Base-by-base conservation (phyloP, 2,888 invertebrate species). In the Ophion slaviceki region DNA sequence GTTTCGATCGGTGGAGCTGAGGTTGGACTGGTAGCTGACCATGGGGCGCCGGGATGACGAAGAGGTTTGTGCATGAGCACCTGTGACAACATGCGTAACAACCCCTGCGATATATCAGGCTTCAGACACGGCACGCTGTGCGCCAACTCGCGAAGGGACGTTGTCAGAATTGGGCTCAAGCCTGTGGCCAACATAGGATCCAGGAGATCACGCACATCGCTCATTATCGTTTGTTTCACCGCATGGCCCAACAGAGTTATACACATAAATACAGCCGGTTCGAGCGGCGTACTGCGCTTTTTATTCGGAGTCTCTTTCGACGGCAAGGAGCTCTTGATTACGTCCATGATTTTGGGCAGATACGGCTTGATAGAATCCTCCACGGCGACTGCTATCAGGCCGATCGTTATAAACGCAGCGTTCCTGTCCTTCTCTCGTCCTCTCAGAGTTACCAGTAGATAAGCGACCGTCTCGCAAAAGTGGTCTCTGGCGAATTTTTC, bases 101-200 rank as follows among this genome's bases (percentile, higher is more conserved):
- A 95, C 0, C 99, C 99, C 92, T 98, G 97, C 71, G 99, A 98
- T 91, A 99, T 99, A 92, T 98, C 97, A 75, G 96, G 95, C 94
- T 98, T 98, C 20, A 99, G 95, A 71, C 96, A 95, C 0, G 99
- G 98, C 68, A 99, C 97, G 92, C 97, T 97, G 87, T 96, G 96
- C 32, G 98, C 98, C 66, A 99, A 95, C 94, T 99, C 99, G 86
- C 98, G 96, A 45, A 99, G 94, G 79, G 99, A 98, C 59, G 98
- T 97, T 0, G 99, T 99, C 82, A 99, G 95, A 0, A 98, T 97
- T 11, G 98, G 97, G 89, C 98, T 98, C 0, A 99, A 95, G 0
- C 99, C 99, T 7, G 98, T 98, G 0, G 97, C 97, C 92, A 99
- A 96, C 97, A 99, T 98, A 68, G 97, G 96, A 88, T 98, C 98